Percentiles rank a stretch among this genome's conserved stretches.
These are phyloP conservation scores for Rhinolophus sinicus DNA, from an alignment of 2,113 vertebrate genomes.

Conservation along the genomic window DNA sequence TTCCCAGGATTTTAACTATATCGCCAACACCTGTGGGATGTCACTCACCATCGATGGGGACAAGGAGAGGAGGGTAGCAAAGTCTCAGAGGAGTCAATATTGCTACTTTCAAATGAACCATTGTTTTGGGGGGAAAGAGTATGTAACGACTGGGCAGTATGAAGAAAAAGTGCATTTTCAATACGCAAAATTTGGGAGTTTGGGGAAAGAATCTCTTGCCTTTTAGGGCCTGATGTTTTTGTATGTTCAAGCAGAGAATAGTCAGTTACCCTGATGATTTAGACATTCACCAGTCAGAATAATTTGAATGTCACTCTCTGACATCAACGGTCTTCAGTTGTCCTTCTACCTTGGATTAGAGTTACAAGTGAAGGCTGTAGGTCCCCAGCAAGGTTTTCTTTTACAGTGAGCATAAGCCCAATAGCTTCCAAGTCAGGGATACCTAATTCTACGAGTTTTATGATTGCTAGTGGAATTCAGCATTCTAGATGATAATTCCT, in stretches of 20 bases:
- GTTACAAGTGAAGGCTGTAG: not conserved
- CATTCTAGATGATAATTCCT: not conserved
- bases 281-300: not conserved
- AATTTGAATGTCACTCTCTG: not conserved
- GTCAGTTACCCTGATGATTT: not conserved
- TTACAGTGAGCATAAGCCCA: not conserved
- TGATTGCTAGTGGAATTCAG: not conserved
- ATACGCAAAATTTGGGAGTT: not conserved
- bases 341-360: not conserved
- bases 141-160: not conserved
- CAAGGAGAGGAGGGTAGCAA: not conserved
- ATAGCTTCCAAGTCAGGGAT: not conserved
- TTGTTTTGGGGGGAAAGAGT: not conserved
- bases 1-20: not conserved
- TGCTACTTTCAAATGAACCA: not conserved
- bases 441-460: not conserved
- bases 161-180: not conserved
- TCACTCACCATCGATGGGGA: not conserved
- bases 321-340: not conserved
- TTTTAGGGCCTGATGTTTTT: not conserved
- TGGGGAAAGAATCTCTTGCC: not conserved
- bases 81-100: not conserved
- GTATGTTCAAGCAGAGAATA: not conserved
- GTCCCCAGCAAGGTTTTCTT: not conserved
- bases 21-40: not conserved